These are phyloP conservation scores for Anguilla japonica DNA, from an alignment of 2,113 vertebrate species.

Conservation along the genomic window DNA sequence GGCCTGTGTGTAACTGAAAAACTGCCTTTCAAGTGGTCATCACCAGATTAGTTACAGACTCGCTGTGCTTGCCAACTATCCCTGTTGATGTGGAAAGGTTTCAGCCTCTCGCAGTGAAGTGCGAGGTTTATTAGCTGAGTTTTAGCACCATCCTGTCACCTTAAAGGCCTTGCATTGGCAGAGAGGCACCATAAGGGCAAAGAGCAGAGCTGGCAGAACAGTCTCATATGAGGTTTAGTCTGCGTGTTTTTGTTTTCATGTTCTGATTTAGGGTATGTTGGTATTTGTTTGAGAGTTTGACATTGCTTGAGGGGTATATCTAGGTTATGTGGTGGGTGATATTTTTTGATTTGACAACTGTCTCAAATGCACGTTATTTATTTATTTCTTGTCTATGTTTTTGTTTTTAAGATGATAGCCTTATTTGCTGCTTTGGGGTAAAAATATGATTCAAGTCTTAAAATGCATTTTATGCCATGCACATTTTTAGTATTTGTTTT, in stretches of 20 bases:
- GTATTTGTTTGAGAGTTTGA: slow-evolving; percentile 7
- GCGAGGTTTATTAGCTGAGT: not conserved
- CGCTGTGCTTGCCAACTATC: not conserved
- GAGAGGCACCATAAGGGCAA: not conserved
- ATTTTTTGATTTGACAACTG: slow-evolving; percentile 7
- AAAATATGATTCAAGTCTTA: not conserved
- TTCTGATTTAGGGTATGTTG: not conserved
- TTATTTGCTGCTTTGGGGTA: not conserved
- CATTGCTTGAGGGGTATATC: not conserved
- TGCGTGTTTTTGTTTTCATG: not conserved
- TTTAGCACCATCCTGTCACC: slow-evolving; percentile 2
- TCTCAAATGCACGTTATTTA: not conserved
- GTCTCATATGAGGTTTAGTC: not conserved
- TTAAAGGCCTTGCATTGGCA: slow-evolving; percentile 1
- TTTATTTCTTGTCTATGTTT: not conserved
- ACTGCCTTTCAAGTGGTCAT: not conserved
- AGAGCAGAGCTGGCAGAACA: not conserved
- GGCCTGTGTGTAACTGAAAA: not conserved
- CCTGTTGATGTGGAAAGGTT: not conserved
- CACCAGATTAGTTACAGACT: not conserved
- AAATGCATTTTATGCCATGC: not conserved
- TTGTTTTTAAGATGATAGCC: not conserved
- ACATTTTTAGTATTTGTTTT: not conserved
- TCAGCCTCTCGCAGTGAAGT: not conserved
- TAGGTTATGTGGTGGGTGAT: slow-evolving; percentile 1